phyloP scores from a whole-genome alignment of 2,113 vertebrate genomes.

The Pseudorectes ferrugineus region DNA sequence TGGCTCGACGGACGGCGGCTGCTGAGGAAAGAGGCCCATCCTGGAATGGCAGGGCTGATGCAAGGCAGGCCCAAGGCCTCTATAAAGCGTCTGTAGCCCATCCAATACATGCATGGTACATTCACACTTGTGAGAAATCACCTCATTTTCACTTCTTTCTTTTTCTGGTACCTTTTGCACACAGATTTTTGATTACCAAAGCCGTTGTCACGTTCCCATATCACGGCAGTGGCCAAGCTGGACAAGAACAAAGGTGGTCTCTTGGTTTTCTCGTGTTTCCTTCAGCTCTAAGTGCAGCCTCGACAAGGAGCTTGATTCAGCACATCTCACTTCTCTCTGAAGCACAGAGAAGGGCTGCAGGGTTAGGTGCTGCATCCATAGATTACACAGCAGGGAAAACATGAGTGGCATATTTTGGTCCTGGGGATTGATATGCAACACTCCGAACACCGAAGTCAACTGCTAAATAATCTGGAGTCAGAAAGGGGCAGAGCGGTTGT shows the following conservation, averaged over 20 bases:
- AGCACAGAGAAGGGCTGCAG: neutral
- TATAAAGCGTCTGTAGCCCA: neutral
- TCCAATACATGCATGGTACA: accelerated
- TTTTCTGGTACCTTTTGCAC: neutral
- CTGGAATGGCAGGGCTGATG: neutral
- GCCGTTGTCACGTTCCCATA: accelerated
- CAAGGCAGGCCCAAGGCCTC: neutral
- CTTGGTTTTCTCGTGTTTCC: neutral
- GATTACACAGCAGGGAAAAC: neutral
- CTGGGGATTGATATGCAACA: neutral
- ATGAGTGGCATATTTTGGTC: neutral
- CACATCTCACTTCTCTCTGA: neutral
- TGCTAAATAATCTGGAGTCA: neutral
- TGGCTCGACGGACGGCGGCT: neutral
- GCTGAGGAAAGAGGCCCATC: conserved; percentile 28
- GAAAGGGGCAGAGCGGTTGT: neutral
- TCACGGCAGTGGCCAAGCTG: accelerated
- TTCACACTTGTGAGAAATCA: neutral
- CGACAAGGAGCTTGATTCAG: neutral
- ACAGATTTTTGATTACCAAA: neutral
- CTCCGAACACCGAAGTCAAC: neutral
- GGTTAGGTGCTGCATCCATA: neutral
- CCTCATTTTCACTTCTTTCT: neutral
- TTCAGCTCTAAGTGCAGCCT: neutral
- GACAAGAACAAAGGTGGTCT: accelerated